phyloP scores from a whole-genome alignment of 2,113 vertebrate genomes.

The Festucalex cinctus region DNA sequence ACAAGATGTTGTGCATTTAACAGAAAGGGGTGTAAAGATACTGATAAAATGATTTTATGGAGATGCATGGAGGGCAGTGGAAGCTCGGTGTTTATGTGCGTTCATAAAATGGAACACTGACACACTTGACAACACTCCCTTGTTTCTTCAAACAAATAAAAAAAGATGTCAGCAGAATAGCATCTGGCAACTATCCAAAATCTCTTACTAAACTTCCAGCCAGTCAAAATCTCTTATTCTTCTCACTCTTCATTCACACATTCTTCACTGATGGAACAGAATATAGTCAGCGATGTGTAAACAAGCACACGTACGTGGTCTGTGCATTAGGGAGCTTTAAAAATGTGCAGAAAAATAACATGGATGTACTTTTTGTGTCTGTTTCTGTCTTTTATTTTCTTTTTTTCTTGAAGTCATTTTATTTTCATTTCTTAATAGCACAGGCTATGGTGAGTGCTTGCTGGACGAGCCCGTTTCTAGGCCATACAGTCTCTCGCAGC shows the following conservation, averaged over 20 bases:
- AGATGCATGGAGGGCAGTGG: not conserved
- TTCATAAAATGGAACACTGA: not conserved
- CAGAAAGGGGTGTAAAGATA: not conserved
- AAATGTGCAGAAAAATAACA: constrained; percentile 33
- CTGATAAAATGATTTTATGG: not conserved
- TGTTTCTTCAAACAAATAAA: constrained; percentile 4
- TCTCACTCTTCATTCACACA: not conserved
- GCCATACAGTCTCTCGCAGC: constrained; percentile 84
- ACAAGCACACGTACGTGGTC: not conserved
- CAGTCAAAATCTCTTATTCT: not conserved
- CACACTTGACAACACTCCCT: not conserved
- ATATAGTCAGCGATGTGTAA: constrained; percentile 19
- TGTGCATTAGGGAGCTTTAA: constrained; percentile 18
- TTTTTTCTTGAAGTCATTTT: constrained; percentile 68
- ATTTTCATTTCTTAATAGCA: constrained; percentile 81
- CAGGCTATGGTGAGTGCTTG: constrained; percentile 96
- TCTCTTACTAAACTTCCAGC: not conserved
- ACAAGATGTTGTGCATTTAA: not conserved
- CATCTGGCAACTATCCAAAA: constrained; percentile 14
- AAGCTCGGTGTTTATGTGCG: not conserved
- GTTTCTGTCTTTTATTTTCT: constrained; percentile 61
- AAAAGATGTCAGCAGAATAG: not conserved
- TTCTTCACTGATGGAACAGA: constrained; percentile 8
- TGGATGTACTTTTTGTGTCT: constrained; percentile 25
- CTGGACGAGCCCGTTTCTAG: constrained; percentile 91